Evolutionary conservation across 2,113 vertebrate genomes (phyloP).

Genomic region (Catharus minimus): DNA sequence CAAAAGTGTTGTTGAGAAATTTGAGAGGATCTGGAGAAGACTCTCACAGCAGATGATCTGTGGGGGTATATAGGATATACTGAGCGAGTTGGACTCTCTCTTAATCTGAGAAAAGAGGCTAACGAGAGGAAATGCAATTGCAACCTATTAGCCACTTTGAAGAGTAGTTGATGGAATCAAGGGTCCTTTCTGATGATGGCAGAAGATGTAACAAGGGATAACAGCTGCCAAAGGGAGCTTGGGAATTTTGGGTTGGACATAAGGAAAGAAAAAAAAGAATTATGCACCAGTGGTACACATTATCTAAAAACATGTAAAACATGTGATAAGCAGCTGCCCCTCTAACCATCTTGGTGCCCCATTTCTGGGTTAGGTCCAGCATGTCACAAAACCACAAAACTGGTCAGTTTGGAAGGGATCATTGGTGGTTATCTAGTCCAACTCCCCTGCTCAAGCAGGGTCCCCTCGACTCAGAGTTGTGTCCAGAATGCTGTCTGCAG

Average conservation of each 20-base stretch:
- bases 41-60: neutral
- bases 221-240: neutral
- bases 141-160: neutral
- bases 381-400: neutral
- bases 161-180: neutral
- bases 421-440: neutral
- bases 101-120: neutral
- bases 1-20: neutral
- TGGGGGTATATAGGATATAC: neutral
- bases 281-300: neutral
- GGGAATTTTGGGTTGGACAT: neutral
- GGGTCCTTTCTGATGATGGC: neutral
- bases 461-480: neutral
- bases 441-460: neutral
- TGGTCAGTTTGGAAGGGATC: neutral
- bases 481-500: neutral
- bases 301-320: neutral
- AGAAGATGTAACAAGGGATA: neutral
- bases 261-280: neutral
- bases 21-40: neutral
- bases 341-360: neutral
- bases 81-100: neutral
- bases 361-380: neutral
- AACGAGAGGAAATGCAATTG: neutral
- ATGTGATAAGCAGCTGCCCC: neutral